Evolutionary conservation across 1,140 invertebrate species (phyloP).

Genomic region (Thalassaphorura encarpata): DNA sequence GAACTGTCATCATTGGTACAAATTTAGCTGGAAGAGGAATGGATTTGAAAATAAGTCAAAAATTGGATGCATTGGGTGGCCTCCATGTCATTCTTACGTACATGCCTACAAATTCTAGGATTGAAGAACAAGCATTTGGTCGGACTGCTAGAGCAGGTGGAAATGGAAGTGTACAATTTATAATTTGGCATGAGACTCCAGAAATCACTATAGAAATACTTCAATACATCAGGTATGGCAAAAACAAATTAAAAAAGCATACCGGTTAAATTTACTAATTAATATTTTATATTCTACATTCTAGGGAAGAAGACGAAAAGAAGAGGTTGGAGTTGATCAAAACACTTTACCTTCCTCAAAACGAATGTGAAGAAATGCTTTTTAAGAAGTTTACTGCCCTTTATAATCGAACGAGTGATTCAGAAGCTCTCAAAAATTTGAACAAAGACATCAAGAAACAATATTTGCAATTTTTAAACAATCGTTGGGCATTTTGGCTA

Average conservation of each 20-base stretch:
- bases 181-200: slow-evolving; percentile 15
- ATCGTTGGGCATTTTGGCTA: slow-evolving; percentile 16
- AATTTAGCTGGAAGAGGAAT: background rate
- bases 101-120: slow-evolving; percentile 36
- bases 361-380: background rate
- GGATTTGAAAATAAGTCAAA: slow-evolving; percentile 31
- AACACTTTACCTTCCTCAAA: background rate
- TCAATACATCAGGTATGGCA: background rate
- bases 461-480: slow-evolving; percentile 5
- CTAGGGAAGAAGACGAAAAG: background rate
- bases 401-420: background rate
- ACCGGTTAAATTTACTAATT: no score
- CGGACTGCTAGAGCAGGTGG: slow-evolving; percentile 37
- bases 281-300: no score
- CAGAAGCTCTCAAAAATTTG: background rate
- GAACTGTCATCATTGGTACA: background rate
- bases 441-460: background rate
- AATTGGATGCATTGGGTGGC: no score
- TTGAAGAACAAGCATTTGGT: slow-evolving; percentile 39
- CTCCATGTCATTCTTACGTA: slow-evolving; percentile 38
- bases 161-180: slow-evolving; percentile 34
- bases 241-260: background rate
- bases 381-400: background rate
- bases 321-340: background rate
- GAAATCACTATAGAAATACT: background rate